Percentiles rank a stretch among this genome's conserved stretches.
Conservation (phyloP, 2,888 invertebrate genomes). For the Rutpela maculata region DNA sequence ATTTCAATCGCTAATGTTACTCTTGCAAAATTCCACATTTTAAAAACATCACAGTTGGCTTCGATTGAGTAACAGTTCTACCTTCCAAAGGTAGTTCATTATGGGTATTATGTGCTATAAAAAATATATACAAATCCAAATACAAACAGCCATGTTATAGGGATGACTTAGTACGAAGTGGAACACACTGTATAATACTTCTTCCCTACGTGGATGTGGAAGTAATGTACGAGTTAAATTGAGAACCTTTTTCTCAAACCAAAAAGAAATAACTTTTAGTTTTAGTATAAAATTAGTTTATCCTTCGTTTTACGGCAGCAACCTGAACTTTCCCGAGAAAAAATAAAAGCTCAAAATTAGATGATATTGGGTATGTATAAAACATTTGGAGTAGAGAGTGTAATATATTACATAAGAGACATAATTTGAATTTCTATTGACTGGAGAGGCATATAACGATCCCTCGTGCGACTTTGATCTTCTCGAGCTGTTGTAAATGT, state of each 20-base stretch:
- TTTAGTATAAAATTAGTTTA: neutral
- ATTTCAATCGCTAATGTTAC: too few species aligned
- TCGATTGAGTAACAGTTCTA: too few species aligned
- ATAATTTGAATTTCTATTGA: slow-evolving; percentile 45
- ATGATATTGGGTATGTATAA: neutral
- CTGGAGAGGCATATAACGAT: slow-evolving; percentile 34
- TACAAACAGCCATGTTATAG: too few species aligned
- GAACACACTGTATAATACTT: too few species aligned
- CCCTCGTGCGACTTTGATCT: slow-evolving; percentile 42
- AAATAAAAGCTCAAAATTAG: neutral
- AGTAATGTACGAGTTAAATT: too few species aligned
- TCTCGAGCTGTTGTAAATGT: slow-evolving; percentile 40
- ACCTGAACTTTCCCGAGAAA: neutral
- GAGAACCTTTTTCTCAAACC: neutral
- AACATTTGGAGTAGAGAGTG: slow-evolving; percentile 4
- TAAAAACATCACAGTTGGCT: too few species aligned
- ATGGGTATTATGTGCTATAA: too few species aligned
- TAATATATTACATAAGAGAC: slow-evolving; percentile 39
- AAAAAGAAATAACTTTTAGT: neutral
- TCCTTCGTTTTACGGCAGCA: neutral
- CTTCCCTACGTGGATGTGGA: too few species aligned
- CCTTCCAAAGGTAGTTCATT: too few species aligned
- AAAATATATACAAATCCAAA: too few species aligned
- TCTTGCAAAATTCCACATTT: too few species aligned
- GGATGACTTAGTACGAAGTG: too few species aligned